A percentile compares a stretch with the other conserved stretches of the same genome.
Conservation (phyloP, 2,113 vertebrate genomes). For the Naja naja region DNA sequence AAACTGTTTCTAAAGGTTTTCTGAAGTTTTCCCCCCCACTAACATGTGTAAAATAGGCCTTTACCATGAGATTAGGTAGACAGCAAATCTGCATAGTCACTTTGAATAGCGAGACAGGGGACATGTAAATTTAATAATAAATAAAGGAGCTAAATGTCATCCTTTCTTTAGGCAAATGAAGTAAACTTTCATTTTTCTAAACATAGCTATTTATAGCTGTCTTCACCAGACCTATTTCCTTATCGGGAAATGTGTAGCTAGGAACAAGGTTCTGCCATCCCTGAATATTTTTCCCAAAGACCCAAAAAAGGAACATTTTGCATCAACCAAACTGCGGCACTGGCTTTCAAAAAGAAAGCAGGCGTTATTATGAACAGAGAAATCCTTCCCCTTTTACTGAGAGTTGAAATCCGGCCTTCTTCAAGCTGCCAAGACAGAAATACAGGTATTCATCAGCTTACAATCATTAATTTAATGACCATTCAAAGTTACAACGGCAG, state of each 20-base stretch:
- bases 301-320: slow-evolving; percentile 79
- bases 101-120: no score
- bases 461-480: no score
- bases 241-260: slow-evolving; percentile 75
- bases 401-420: background rate
- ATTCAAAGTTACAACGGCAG: no score
- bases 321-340: slow-evolving; percentile 60
- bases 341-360: slow-evolving; percentile 47
- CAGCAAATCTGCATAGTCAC: background rate
- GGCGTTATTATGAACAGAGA: background rate
- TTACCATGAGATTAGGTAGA: background rate
- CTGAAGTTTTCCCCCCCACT: background rate
- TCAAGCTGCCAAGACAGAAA: no score
- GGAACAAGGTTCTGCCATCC: slow-evolving; percentile 75
- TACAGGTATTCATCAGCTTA: no score
- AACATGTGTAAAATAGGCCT: background rate
- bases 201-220: slow-evolving; percentile 73
- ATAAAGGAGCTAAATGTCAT: background rate
- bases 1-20: slow-evolving; percentile 13
- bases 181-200: slow-evolving; percentile 52
- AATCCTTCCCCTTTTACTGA: no score
- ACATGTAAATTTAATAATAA: no score
- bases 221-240: slow-evolving; percentile 74
- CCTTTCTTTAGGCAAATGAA: slow-evolving; percentile 33
- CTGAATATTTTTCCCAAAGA: slow-evolving; percentile 76